Evolutionary conservation across 2,113 vertebrate species (phyloP).

Genomic region (Caloenas nicobarica): DNA sequence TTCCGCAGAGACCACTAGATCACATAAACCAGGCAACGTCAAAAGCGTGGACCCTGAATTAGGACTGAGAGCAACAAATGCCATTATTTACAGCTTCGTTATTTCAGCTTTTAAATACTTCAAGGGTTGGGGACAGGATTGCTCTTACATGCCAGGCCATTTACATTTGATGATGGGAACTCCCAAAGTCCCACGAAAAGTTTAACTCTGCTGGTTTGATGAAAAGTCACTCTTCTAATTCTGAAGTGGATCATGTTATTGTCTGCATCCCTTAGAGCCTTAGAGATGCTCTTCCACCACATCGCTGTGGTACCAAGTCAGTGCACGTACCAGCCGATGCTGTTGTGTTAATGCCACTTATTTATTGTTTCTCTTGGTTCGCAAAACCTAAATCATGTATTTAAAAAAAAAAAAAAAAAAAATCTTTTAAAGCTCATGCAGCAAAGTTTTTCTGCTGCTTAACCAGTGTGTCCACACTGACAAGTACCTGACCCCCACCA

Average conservation of each 20-base stretch:
- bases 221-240: background rate
- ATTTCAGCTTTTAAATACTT: background rate
- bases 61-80: background rate
- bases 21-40: constrained; percentile 60
- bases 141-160: background rate
- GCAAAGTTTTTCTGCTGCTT: background rate
- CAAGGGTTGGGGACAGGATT: background rate
- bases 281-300: background rate
- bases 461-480: background rate
- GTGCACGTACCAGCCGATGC: background rate
- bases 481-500: background rate
- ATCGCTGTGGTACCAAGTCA: rapidly evolving
- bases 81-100: background rate
- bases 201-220: background rate
- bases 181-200: background rate
- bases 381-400: background rate
- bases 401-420: background rate
- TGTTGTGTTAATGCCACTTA: too few relatives aligned
- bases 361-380: background rate
- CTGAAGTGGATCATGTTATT: background rate
- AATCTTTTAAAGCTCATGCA: background rate
- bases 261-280: background rate
- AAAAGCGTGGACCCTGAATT: constrained; percentile 40
- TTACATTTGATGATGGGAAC: background rate
- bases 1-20: constrained; percentile 67